Evolutionary conservation across 2,888 invertebrate species (phyloP), one percentile per base, ranked within the genome.

Genomic region (Caenorhabditis sp.): DNA sequence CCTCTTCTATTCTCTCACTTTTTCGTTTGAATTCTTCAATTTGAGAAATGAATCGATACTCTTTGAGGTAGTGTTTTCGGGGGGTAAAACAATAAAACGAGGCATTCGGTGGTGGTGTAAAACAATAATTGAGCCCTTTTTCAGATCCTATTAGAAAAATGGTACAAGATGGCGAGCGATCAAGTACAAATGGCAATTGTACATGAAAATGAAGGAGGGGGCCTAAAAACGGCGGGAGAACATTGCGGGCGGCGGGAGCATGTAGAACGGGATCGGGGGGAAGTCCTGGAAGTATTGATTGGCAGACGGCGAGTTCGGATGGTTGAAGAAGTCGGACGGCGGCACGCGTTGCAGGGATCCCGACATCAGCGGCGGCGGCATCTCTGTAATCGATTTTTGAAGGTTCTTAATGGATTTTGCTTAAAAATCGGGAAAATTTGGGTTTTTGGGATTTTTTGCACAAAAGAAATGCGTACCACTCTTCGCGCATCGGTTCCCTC

Each of bases 111-210:
- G 39, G 20, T n/a, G 5, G 24, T n/a, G 11, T 32, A 46, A 35
- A 53, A 27, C 43, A n/a, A 17, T 13, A 39, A 35, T 17, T 22
- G 15, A 22, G 13, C 4, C n/a, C n/a, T n/a, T n/a, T n/a, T n/a
- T n/a, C n/a, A n/a, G n/a, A n/a, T n/a, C n/a, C n/a, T n/a, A n/a
- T n/a, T 22, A n/a, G 6, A 17, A 50, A 59, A 61, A 61, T 62
- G 56, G 50, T 22, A 71, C 71, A 71, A 46, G 61, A 71, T 53
- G 11, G 17, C n/a, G 26, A 15, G 46, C 15, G 17, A 37, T 53
- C 52, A 27, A 22, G 43, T 48, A 52, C 41, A 20, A 11, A 39
- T 22, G 41, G 35, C 20, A 24, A 20, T 17, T 6, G 22, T 6
- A 15, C 13, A 52, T 32, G 32, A 20, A 3, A 27, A 26, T n/a